Conservation (phyloP, 2,113 vertebrate genomes). For the Pseudopipra pipra region DNA sequence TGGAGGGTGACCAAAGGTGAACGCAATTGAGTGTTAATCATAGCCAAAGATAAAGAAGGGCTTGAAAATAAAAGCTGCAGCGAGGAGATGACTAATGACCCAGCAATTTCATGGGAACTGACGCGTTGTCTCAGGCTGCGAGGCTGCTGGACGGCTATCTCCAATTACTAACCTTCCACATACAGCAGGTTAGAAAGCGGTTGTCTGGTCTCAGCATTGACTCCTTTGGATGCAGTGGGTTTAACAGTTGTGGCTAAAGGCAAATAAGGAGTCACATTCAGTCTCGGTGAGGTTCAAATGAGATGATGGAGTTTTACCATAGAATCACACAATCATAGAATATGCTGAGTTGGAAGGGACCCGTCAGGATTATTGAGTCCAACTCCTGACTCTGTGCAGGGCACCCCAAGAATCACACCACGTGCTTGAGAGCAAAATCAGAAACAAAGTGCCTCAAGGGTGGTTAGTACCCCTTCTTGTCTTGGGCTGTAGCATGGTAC, state of each 20-base stretch:
- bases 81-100: conserved; percentile 31
- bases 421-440: neutral
- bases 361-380: neutral
- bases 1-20: conserved; percentile 55
- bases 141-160: neutral
- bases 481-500: neutral
- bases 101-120: conserved; percentile 13
- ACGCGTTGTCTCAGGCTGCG: neutral
- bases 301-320: neutral
- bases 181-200: neutral
- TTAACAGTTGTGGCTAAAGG: neutral
- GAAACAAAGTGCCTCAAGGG: neutral
- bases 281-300: neutral
- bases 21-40: conserved; percentile 2
- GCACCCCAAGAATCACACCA: neutral
- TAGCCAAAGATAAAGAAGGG: conserved; percentile 40
- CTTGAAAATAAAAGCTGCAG: conserved; percentile 49
- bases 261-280: neutral
- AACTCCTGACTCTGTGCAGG: neutral
- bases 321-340: neutral
- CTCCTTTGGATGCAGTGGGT: neutral
- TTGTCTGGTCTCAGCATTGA: neutral
- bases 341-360: neutral
- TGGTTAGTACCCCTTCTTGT: neutral
- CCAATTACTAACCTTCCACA: neutral